Evolutionary conservation across 2,888 invertebrate species (phyloP).

Genomic region (Ethmia dodecea): DNA sequence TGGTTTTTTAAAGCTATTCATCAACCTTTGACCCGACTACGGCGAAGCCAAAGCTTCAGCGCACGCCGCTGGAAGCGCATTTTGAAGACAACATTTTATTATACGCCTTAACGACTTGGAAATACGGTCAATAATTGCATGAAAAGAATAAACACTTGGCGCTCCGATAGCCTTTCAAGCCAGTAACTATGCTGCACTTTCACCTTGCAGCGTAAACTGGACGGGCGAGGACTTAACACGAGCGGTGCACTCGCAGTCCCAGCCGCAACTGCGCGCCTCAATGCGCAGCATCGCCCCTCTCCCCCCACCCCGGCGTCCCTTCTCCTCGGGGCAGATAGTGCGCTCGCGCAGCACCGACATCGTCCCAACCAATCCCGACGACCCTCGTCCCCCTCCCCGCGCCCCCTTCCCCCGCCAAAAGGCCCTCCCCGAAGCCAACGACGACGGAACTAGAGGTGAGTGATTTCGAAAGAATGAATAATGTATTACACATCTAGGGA

Average conservation of each 20-base stretch:
- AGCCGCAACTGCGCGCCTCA: constrained; percentile 49
- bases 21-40: too few species aligned
- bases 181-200: not conserved
- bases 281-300: constrained; percentile 28
- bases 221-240: constrained; percentile 57
- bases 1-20: too few species aligned
- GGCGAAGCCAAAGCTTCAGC: too few species aligned
- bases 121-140: too few species aligned
- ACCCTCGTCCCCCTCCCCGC: constrained; percentile 40
- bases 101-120: too few species aligned
- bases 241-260: constrained; percentile 46
- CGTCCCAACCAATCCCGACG: constrained; percentile 31
- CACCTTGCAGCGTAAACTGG: constrained; percentile 59
- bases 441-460: too few species aligned
- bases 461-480: too few species aligned
- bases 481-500: too few species aligned
- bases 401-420: constrained; percentile 34
- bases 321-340: constrained; percentile 25
- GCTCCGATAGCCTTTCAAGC: not conserved
- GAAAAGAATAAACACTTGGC: not conserved
- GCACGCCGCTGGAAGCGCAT: too few species aligned
- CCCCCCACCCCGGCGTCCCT: constrained; percentile 29
- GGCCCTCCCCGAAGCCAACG: constrained; percentile 39
- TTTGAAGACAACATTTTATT: too few species aligned
- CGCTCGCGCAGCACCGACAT: constrained; percentile 53